Evolutionary conservation across 2,888 invertebrate species (phyloP), one percentile per base, ranked within the genome.

Genomic region (Ochropleura plecta): DNA sequence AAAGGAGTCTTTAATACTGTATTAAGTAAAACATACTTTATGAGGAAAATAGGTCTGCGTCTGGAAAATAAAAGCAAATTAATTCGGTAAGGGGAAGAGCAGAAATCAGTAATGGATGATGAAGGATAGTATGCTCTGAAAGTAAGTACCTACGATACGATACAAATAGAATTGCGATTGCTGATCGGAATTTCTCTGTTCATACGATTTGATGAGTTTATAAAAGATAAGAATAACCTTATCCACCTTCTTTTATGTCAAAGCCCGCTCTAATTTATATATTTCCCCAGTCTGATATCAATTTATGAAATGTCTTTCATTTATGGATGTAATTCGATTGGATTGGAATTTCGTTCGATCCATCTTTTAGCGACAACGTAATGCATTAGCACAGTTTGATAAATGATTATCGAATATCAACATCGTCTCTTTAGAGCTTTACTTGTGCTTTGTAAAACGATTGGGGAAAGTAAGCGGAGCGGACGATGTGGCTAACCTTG

Each of bases 51-150:
- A 70, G 55, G n/a, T 14, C 48, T 57, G 51, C 42, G 18, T 72
- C 53, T 77, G 66, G 64, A 53, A 65, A 85, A 72, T 74, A 70
- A 77, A 78, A 78, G 20, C 9, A 80, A 82, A 85, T 80, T 78
- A 70, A 79, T 69, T 73, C 42, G 49, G 55, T 53, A 70, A 57
- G 62, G 66, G 63, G 40, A 62, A 40, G 40, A 62, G 53, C 65
- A 59, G 40, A 59, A 69, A 70, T 40, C 70, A 64, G 68, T 76
- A 73, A 65, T 78, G 60, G 73, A 73, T 73, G 55, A 67, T 48
- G 73, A 67, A 68, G 8, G 49, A 73, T 64, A 76, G 70, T 62
- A 66, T 71, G 55, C 69, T 70, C 76, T 88, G 72, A 51, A 68
- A 74, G 53, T 85, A 76, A 77, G 46, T 76, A 86, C 51, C 30